These are phyloP conservation scores for Rhaphigaster nebulosa DNA, from an alignment of 2,888 invertebrate genomes.

Conservation along the genomic window DNA sequence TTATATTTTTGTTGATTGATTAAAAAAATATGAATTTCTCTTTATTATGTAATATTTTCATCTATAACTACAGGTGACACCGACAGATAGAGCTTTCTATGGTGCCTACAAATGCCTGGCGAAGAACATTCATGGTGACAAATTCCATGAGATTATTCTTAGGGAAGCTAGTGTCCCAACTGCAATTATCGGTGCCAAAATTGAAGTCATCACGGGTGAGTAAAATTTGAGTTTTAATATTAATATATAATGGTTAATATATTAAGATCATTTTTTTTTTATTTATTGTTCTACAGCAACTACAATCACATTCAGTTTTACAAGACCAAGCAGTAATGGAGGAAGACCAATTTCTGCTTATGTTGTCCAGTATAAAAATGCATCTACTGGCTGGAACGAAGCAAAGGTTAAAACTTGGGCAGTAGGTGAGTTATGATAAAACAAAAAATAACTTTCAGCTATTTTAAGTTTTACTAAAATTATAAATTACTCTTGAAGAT, in stretches of 20 bases:
- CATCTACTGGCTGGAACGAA: conserved; percentile 78
- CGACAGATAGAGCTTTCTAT: conserved; percentile 77
- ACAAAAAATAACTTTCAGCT: not conserved
- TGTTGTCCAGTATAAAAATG: conserved; percentile 82
- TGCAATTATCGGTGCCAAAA: conserved; percentile 76
- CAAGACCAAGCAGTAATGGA: conserved; percentile 80
- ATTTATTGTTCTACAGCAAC: conserved; percentile 74
- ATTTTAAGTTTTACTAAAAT: not conserved
- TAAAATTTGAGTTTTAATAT: not conserved
- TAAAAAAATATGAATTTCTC: not conserved
- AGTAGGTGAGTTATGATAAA: conserved; percentile 70
- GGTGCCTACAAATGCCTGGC: conserved; percentile 87
- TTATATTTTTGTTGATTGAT: not conserved
- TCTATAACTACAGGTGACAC: conserved; percentile 71
- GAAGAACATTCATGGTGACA: conserved; percentile 80
- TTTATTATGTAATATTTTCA: not conserved
- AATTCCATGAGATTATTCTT: conserved; percentile 78
- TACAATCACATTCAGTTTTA: conserved; percentile 84
- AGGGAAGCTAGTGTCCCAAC: conserved; percentile 82
- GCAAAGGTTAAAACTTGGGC: conserved; percentile 84
- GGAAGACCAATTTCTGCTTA: conserved; percentile 83
- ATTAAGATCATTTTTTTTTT: not conserved
- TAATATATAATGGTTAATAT: not conserved
- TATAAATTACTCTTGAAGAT: not conserved
- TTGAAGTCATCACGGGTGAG: conserved; percentile 75